These are phyloP conservation scores for Drosophila ezoana DNA, from an alignment of 2,888 invertebrate genomes.

Conservation along the genomic window DNA sequence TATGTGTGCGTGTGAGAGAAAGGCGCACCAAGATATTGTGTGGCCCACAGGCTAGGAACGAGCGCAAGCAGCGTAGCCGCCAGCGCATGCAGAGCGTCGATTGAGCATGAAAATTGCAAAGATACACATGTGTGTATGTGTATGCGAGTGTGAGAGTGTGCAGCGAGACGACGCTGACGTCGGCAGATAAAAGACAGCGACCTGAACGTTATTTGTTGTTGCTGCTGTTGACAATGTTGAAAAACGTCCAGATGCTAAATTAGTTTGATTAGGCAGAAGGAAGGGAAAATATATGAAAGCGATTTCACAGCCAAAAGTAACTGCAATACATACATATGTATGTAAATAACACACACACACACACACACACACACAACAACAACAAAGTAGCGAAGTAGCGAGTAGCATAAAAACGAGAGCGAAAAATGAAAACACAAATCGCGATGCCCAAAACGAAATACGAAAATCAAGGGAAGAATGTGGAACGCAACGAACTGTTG, in stretches of 20 bases:
- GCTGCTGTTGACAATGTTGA: slow-evolving; percentile 48
- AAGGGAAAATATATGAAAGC: slow-evolving; percentile 10
- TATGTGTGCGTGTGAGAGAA: slow-evolving; percentile 8
- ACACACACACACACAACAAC: background rate
- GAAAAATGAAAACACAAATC: slow-evolving; percentile 73
- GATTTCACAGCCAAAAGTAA: slow-evolving; percentile 54
- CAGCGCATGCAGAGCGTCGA: slow-evolving; percentile 35
- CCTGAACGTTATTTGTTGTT: slow-evolving; percentile 27
- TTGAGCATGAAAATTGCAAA: slow-evolving; percentile 65
- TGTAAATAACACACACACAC: background rate
- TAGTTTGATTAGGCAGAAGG: background rate
- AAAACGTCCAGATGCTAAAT: slow-evolving; percentile 36
- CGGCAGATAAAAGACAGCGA: slow-evolving; percentile 59
- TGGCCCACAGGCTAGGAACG: slow-evolving; percentile 46
- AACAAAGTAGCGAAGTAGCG: slow-evolving; percentile 36
- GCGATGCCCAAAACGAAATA: slow-evolving; percentile 46
- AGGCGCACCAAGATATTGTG: slow-evolving; percentile 25
- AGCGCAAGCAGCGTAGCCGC: slow-evolving; percentile 42
- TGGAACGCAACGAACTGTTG: slow-evolving; percentile 65
- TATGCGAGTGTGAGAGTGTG: slow-evolving; percentile 18
- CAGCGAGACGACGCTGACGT: slow-evolving; percentile 63
- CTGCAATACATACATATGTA: slow-evolving; percentile 38
- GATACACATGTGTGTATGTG: slow-evolving; percentile 3
- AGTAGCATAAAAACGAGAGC: slow-evolving; percentile 73
- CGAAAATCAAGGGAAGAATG: slow-evolving; percentile 71